phyloP scores from a whole-genome alignment of 2,797 vertebrate species.

The Adelosebastes latens region DNA sequence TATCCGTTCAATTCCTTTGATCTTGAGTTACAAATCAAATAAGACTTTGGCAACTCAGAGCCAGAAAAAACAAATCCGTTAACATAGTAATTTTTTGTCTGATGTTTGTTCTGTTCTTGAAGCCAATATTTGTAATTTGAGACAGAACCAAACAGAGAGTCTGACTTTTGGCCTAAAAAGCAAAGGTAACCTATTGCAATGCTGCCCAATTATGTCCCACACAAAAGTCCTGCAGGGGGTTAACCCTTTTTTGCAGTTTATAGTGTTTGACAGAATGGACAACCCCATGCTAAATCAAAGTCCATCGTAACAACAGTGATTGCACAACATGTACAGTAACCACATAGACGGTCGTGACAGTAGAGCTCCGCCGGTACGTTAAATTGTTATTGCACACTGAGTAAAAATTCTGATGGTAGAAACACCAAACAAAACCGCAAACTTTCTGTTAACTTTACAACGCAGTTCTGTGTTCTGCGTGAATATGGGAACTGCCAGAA shows the following conservation, averaged over 20 bases:
- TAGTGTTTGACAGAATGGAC: background rate
- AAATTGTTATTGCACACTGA: background rate
- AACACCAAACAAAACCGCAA: background rate
- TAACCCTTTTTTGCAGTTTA: background rate
- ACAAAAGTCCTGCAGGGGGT: background rate
- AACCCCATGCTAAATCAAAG: background rate
- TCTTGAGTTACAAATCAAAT: background rate
- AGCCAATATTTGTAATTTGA: background rate
- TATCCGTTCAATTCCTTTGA: background rate
- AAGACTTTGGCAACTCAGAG: background rate
- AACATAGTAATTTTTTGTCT: background rate
- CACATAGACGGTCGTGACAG: background rate
- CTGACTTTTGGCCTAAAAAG: slow-evolving; percentile 16
- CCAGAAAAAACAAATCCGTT: background rate
- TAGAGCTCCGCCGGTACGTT: background rate
- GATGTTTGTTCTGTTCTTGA: background rate
- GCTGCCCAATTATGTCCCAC: background rate
- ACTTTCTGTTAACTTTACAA: background rate
- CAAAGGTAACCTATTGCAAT: background rate
- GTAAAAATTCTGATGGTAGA: background rate
- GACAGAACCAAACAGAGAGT: background rate
- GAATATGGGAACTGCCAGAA: background rate
- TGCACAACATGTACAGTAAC: background rate
- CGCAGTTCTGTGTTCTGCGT: background rate
- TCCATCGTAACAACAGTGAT: slow-evolving; percentile 1